Conservation (phyloP, 2,888 invertebrate species). For the Eupithecia insigniata region DNA sequence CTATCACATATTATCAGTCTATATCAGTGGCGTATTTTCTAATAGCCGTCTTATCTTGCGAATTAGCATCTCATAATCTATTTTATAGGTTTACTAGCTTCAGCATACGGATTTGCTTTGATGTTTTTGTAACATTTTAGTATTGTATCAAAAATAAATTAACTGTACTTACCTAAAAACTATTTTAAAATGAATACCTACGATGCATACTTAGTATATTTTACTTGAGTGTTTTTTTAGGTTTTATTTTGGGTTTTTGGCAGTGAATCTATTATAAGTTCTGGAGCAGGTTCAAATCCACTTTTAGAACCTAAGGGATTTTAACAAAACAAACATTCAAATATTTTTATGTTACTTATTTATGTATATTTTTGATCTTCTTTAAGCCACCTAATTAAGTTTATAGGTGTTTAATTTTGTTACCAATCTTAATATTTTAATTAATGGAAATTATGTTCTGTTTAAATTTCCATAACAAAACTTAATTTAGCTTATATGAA, state of each 20-base stretch:
- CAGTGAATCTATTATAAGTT: too few relatives aligned
- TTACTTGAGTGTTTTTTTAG: too few relatives aligned
- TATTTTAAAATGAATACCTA: too few relatives aligned
- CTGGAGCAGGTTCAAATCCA: background rate
- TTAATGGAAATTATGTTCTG: background rate
- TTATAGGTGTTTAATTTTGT: background rate
- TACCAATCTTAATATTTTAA: background rate
- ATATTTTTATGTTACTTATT: background rate
- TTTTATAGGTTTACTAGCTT: slow-evolving; percentile 17
- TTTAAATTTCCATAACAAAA: background rate
- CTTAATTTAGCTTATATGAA: background rate
- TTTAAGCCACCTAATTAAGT: background rate
- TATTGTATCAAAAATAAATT: too few relatives aligned
- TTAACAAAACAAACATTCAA: background rate
- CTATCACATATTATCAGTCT: slow-evolving; percentile 25
- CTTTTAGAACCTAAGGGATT: background rate
- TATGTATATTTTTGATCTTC: background rate
- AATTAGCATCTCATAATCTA: slow-evolving; percentile 31
- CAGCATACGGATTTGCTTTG: background rate
- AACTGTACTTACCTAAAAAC: too few relatives aligned
- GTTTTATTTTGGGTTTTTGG: too few relatives aligned
- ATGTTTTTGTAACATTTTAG: too few relatives aligned
- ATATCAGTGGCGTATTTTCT: slow-evolving; percentile 38
- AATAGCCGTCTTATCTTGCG: slow-evolving; percentile 33
- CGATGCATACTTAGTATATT: too few relatives aligned